These are phyloP conservation scores for Aix galericulata DNA, from an alignment of 2,113 vertebrate genomes.

Conservation along the genomic window DNA sequence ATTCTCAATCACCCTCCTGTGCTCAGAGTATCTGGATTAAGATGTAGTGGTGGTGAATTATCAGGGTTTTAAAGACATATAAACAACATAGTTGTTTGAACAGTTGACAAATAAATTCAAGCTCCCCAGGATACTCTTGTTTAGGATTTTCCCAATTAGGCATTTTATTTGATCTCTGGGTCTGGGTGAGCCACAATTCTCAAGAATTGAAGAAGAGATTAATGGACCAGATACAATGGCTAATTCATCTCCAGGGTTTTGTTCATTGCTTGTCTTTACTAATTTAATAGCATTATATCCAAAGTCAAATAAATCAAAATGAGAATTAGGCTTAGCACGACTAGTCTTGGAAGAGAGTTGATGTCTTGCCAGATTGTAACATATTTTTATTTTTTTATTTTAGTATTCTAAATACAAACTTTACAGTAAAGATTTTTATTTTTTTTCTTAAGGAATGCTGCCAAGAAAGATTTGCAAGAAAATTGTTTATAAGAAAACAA, in stretches of 20 bases:
- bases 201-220: slow-evolving; percentile 82
- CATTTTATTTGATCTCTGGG: slow-evolving; percentile 86
- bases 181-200: slow-evolving; percentile 81
- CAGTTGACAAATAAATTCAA: slow-evolving; percentile 82
- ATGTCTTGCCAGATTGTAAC: background rate
- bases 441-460: background rate
- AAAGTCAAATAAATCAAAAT: slow-evolving; percentile 83
- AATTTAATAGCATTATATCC: slow-evolving; percentile 80
- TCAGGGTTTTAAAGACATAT: slow-evolving; percentile 80
- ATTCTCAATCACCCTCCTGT: slow-evolving; percentile 81
- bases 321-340: slow-evolving; percentile 75
- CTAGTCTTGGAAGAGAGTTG: background rate
- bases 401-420: background rate
- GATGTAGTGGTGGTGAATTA: slow-evolving; percentile 76
- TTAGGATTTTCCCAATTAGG: slow-evolving; percentile 85
- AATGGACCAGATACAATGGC: slow-evolving; percentile 82
- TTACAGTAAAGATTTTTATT: background rate
- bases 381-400: background rate
- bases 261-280: slow-evolving; percentile 79
- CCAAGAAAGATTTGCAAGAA: background rate
- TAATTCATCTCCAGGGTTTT: slow-evolving; percentile 84
- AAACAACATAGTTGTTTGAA: slow-evolving; percentile 85
- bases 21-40: slow-evolving; percentile 79
- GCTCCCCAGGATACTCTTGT: slow-evolving; percentile 81
- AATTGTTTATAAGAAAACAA: background rate